Conservation (phyloP, 92 coral and sea anemone genomes). For the Palythoa caribaeorum region DNA sequence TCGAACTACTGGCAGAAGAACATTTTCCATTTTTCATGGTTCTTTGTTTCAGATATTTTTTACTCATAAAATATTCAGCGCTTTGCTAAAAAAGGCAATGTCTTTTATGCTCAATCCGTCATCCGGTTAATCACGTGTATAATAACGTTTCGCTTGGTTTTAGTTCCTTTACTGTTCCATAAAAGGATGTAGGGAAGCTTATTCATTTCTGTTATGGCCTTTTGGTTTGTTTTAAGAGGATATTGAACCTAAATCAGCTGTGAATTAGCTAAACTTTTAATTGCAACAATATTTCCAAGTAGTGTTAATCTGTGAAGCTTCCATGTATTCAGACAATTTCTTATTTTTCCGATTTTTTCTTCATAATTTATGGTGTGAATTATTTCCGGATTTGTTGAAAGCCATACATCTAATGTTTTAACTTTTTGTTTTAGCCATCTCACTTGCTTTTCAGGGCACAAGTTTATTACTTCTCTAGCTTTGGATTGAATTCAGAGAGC, state of each 20-base stretch:
- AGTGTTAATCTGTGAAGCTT: slow-evolving; percentile 43
- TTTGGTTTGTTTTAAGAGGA: slow-evolving; percentile 6
- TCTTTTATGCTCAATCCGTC: too few relatives aligned
- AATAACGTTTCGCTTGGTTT: too few relatives aligned
- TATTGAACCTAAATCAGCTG: slow-evolving; percentile 50
- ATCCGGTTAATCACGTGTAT: too few relatives aligned
- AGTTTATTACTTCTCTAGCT: slow-evolving; percentile 8
- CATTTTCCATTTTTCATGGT: too few relatives aligned
- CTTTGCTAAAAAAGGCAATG: too few relatives aligned
- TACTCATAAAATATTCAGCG: too few relatives aligned
- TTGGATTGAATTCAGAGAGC: slow-evolving; percentile 48
- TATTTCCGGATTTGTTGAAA: slow-evolving; percentile 45
- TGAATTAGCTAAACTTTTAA: slow-evolving; percentile 49
- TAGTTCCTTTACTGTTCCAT: too few relatives aligned
- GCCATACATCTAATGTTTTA: slow-evolving; percentile 50
- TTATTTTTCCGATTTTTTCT: slow-evolving; percentile 45
- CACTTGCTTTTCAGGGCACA: slow-evolving; percentile 49
- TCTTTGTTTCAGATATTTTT: too few relatives aligned
- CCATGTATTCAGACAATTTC: slow-evolving; percentile 37
- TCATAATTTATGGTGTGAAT: slow-evolving; percentile 26
- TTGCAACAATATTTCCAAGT: slow-evolving; percentile 50
- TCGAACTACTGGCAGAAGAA: too few relatives aligned
- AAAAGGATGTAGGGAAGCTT: too few relatives aligned
- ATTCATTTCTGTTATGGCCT: too few relatives aligned
- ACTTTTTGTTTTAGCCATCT: slow-evolving; percentile 42